phyloP scores from a whole-genome alignment of 37 sponge, comb jelly and placozoan species.

The Cladorhizidae sp. region DNA sequence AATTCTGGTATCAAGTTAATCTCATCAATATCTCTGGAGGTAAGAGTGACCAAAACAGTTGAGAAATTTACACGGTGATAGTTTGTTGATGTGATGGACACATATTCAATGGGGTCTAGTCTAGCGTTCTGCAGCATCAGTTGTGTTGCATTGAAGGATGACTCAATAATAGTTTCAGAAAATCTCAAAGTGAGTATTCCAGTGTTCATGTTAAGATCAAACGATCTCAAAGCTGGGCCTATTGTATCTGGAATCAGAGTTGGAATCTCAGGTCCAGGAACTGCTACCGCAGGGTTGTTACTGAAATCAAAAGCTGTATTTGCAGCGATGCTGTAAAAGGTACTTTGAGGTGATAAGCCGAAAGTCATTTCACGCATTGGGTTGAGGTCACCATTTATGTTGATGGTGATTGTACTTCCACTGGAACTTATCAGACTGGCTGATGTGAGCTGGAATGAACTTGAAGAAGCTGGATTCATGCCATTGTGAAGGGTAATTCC shows the following conservation, averaged over 20 bases:
- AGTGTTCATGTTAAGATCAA: conserved; percentile 67
- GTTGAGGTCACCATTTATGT: conserved; percentile 66
- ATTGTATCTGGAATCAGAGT: conserved; percentile 39
- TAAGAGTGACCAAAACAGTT: conserved; percentile 56
- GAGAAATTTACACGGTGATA: conserved; percentile 39
- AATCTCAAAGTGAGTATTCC: conserved; percentile 65
- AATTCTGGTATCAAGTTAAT: conserved; percentile 66
- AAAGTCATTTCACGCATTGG: conserved; percentile 59
- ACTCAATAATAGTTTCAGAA: conserved; percentile 69
- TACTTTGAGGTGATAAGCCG: conserved; percentile 32
- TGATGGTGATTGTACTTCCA: conserved; percentile 53
- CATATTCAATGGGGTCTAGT: conserved; percentile 40
- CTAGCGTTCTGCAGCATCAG: conserved; percentile 67
- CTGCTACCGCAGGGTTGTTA: conserved; percentile 32
- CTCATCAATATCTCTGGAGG: conserved; percentile 52
- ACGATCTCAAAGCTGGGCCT: conserved; percentile 60
- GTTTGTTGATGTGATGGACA: conserved; percentile 40
- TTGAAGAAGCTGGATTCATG: conserved; percentile 11
- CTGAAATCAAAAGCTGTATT: conserved; percentile 66
- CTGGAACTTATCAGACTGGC: conserved; percentile 41
- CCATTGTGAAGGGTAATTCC: conserved; percentile 59
- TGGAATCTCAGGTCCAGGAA: conserved; percentile 6
- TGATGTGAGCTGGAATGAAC: conserved; percentile 28
- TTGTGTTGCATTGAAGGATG: conserved; percentile 56
- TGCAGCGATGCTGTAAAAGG: conserved; percentile 59